Conservation (phyloP, 2,113 vertebrate genomes). For the Connochaetes taurinus region DNA sequence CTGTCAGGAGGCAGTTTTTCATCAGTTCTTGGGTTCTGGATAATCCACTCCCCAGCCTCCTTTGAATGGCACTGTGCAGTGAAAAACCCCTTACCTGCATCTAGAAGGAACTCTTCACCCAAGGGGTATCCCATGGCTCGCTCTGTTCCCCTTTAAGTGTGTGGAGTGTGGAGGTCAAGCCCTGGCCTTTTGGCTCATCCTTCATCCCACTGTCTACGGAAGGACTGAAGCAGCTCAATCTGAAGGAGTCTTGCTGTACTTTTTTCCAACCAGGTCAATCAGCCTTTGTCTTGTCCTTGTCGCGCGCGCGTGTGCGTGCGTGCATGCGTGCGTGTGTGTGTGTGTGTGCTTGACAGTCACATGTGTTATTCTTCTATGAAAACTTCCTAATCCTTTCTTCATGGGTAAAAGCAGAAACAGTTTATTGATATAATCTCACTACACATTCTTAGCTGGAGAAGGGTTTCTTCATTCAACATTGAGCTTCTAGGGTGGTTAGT, state of each 20-base stretch:
- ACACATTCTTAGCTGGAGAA: conserved; percentile 51
- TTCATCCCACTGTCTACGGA: neutral
- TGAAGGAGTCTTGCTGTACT: neutral
- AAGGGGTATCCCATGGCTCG: neutral
- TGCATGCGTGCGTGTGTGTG: neutral
- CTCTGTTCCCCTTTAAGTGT: neutral
- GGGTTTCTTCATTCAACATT: conserved; percentile 58
- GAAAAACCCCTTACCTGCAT: neutral
- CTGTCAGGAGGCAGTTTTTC: neutral
- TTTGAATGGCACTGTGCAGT: neutral
- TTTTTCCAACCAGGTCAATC: neutral
- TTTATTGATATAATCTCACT: conserved; percentile 58
- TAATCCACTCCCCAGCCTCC: neutral
- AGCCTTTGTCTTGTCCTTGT: neutral
- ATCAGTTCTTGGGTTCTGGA: neutral
- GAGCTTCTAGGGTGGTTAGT: conserved; percentile 36
- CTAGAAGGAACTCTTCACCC: neutral
- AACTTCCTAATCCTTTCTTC: conserved; percentile 48
- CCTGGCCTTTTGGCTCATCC: neutral
- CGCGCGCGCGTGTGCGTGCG: neutral
- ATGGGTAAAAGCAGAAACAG: conserved; percentile 46
- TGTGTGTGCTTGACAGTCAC: neutral
- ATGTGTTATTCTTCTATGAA: neutral
- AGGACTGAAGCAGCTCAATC: neutral
- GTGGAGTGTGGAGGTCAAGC: neutral